Evolutionary conservation across 2,888 invertebrate species (phyloP).

Genomic region (Stegophylla sp.): DNA sequence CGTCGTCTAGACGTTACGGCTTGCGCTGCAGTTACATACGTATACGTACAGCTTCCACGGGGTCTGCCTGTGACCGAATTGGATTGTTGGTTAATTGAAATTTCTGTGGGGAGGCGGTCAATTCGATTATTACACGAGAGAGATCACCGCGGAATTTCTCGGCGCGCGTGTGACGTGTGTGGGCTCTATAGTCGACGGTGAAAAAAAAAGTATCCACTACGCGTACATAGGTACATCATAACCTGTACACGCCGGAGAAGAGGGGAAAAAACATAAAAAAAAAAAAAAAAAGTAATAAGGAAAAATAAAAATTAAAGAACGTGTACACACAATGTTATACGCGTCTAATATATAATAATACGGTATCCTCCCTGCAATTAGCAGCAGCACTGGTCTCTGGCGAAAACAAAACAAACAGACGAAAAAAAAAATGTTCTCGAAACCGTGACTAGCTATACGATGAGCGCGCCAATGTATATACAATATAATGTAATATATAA

Average conservation of each 20-base stretch:
- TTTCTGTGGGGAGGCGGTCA: constrained; percentile 26
- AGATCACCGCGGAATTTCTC: constrained; percentile 20
- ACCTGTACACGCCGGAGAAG: not conserved
- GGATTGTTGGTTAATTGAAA: constrained; percentile 51
- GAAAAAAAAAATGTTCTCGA: constrained; percentile 42
- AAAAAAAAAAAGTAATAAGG: constrained; percentile 19
- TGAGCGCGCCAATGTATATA: constrained; percentile 13
- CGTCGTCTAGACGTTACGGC: too few relatives aligned
- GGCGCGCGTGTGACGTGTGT: not conserved
- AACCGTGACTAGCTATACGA: constrained; percentile 52
- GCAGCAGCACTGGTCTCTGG: constrained; percentile 51
- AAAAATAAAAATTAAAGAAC: not conserved
- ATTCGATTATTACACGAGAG: constrained; percentile 40
- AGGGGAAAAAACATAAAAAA: constrained; percentile 23
- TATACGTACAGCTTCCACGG: too few relatives aligned
- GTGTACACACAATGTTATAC: constrained; percentile 24
- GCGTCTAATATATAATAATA: constrained; percentile 53
- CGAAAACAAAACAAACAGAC: constrained; percentile 58
- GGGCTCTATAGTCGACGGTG: constrained; percentile 7
- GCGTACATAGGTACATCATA: too few relatives aligned
- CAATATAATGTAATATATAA: not conserved
- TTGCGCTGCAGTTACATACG: too few relatives aligned
- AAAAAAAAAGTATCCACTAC: not conserved
- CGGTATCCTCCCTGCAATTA: constrained; percentile 58
- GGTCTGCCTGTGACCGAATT: not conserved